phyloP scores from a whole-genome alignment of 2,888 invertebrate genomes.

The Eupithecia abbreviata region DNA sequence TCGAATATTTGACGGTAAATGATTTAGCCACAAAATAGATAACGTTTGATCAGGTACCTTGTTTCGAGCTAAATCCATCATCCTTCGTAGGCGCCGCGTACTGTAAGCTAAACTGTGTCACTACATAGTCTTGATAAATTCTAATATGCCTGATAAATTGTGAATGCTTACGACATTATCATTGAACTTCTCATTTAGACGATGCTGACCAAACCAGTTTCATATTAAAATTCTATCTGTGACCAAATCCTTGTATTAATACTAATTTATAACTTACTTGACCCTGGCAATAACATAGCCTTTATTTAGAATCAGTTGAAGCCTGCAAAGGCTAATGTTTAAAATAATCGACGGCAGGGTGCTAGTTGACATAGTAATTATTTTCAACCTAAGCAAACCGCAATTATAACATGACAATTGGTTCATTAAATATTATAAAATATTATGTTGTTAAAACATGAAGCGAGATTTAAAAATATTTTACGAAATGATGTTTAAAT shows the following conservation, averaged over 20 bases:
- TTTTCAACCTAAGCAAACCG: slow-evolving; percentile 28
- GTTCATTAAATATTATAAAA: not conserved
- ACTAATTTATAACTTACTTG: slow-evolving; percentile 25
- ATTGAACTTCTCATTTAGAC: slow-evolving; percentile 33
- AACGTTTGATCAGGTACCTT: too few relatives aligned
- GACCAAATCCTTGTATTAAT: slow-evolving; percentile 33
- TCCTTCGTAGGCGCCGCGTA: too few relatives aligned
- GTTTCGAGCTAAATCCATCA: too few relatives aligned
- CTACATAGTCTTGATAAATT: not conserved
- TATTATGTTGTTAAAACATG: not conserved
- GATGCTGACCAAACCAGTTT: slow-evolving; percentile 29
- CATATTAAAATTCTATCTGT: slow-evolving; percentile 27
- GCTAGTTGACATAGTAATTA: slow-evolving; percentile 43
- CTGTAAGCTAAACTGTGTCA: too few relatives aligned
- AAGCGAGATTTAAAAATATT: too few relatives aligned
- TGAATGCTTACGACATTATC: slow-evolving; percentile 16
- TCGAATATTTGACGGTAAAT: too few relatives aligned
- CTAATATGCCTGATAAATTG: not conserved
- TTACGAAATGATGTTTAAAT: not conserved
- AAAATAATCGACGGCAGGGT: slow-evolving; percentile 20
- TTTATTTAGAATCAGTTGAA: slow-evolving; percentile 24
- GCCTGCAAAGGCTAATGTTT: slow-evolving; percentile 15
- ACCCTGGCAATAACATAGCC: slow-evolving; percentile 29
- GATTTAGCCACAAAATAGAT: too few relatives aligned
- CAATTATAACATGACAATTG: not conserved